A percentile compares a stretch with the other conserved stretches of the same genome.
Evolutionary conservation across 1,140 invertebrate species (phyloP).

Genomic region (Acromyrmex charruanus): DNA sequence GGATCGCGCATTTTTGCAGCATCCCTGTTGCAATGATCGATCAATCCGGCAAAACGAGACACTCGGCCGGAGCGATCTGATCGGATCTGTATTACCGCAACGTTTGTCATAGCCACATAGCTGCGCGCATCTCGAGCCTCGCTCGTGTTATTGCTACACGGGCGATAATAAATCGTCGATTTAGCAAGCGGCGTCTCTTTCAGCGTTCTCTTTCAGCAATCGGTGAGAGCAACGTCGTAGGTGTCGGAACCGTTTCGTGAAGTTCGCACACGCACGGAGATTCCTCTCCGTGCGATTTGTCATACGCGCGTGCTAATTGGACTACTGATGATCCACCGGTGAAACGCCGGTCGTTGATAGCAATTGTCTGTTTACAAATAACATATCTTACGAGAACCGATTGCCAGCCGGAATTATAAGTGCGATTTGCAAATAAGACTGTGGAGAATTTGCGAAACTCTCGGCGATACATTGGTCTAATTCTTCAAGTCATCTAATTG

Average conservation of each 20-base stretch:
- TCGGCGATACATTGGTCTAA: neutral
- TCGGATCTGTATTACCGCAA: constrained; percentile 69
- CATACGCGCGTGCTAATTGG: constrained; percentile 41
- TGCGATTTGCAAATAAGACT: neutral
- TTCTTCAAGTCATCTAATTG: neutral
- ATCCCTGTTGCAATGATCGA: constrained; percentile 51
- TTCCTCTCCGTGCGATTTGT: constrained; percentile 21
- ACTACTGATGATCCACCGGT: neutral
- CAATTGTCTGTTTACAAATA: constrained; percentile 4
- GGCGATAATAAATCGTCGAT: constrained; percentile 78
- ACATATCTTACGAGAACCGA: constrained; percentile 9
- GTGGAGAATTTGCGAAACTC: neutral
- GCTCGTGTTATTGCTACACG: constrained; percentile 72
- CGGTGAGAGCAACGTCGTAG: constrained; percentile 64
- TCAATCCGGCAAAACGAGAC: constrained; percentile 53
- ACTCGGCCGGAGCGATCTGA: constrained; percentile 42
- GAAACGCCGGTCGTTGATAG: neutral
- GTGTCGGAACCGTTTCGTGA: constrained; percentile 52
- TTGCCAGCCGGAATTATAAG: constrained; percentile 13
- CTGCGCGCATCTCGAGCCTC: constrained; percentile 50
- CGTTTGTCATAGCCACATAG: constrained; percentile 68
- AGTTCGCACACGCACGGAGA: constrained; percentile 9
- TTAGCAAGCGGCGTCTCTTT: constrained; percentile 68
- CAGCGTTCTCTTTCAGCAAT: constrained; percentile 73
- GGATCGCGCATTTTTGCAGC: constrained; percentile 2